Percentiles rank a stretch among this genome's conserved stretches.
Evolutionary conservation across 2,888 invertebrate species (phyloP).

Genomic region (Oasisia sp.): DNA sequence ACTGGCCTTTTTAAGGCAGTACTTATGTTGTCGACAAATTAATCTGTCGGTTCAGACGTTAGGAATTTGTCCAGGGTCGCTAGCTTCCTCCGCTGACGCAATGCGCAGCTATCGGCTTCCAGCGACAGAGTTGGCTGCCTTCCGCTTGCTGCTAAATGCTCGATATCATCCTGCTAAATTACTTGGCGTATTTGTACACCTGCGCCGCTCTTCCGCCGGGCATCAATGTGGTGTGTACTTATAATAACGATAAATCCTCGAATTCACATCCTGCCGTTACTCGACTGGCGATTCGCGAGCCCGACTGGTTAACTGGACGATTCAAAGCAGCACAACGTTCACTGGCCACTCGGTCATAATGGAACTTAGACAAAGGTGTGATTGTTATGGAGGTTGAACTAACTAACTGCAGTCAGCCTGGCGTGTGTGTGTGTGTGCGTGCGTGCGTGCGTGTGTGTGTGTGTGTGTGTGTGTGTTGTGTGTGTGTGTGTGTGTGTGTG

Average conservation of each 20-base stretch:
- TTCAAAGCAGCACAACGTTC: background rate
- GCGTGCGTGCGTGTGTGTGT: too few species aligned
- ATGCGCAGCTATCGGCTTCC: background rate
- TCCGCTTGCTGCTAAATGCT: background rate
- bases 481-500: too few species aligned
- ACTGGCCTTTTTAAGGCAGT: background rate
- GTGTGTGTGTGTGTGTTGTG: too few species aligned
- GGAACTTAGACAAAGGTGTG: too few species aligned
- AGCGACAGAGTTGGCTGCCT: background rate
- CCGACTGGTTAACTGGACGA: background rate
- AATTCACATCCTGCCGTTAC: background rate
- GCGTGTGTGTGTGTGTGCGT: too few species aligned
- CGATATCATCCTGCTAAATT: background rate
- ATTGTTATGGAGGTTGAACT: too few species aligned
- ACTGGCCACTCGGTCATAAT: too few species aligned
- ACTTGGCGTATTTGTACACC: background rate
- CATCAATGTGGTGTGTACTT: background rate
- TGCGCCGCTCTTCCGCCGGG: background rate
- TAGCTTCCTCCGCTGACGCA: background rate
- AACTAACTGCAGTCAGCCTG: too few species aligned
- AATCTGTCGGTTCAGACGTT: background rate
- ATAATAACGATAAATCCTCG: background rate
- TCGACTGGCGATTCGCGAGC: background rate
- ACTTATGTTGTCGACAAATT: background rate
- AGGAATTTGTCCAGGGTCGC: background rate